Evolutionary conservation across 2,113 vertebrate species (phyloP).

Genomic region (Bombycilla garrulus): DNA sequence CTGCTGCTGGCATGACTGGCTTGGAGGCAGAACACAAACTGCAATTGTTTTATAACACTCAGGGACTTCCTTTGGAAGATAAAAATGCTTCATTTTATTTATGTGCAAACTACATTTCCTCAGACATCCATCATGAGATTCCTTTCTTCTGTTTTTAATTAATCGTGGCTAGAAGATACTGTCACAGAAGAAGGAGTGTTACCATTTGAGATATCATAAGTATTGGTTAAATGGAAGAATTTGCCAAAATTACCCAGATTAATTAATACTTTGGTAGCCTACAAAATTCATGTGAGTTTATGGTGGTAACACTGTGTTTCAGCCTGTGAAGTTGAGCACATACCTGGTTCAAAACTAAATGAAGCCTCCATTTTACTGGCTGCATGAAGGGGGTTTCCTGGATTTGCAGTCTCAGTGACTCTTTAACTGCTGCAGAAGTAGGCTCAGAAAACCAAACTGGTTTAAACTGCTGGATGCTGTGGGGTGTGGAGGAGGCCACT

Average conservation of each 20-base stretch:
- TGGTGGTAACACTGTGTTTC: background rate
- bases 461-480: background rate
- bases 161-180: background rate
- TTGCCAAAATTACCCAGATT: background rate
- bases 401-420: background rate
- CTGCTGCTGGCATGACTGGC: background rate
- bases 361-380: background rate
- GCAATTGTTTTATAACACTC: background rate
- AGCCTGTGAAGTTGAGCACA: background rate
- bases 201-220: background rate
- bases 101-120: background rate
- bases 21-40: slow-evolving; percentile 8
- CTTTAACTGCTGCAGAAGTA: background rate
- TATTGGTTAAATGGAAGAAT: background rate
- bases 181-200: background rate
- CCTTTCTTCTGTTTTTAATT: background rate
- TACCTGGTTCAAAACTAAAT: background rate
- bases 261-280: background rate
- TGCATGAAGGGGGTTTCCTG: background rate
- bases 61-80: background rate
- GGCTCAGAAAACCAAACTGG: background rate
- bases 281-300: background rate
- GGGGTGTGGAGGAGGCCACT: background rate
- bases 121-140: background rate
- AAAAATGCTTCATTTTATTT: background rate